Evolutionary conservation across 2,888 invertebrate genomes (phyloP), one percentile per base, ranked within the genome.

Genomic region (Euphydryas editha): DNA sequence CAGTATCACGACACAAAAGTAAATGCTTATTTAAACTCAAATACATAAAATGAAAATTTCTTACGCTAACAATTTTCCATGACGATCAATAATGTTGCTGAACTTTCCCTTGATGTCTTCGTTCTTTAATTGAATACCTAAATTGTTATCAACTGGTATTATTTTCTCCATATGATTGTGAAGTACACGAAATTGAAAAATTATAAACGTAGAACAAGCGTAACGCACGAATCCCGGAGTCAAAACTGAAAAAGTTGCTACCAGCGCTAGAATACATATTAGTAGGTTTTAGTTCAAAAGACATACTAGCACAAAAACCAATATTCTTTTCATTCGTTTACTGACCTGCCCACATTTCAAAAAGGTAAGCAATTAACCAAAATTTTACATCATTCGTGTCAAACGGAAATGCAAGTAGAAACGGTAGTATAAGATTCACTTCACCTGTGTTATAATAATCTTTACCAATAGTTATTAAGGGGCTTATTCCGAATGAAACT

Each of bases 221-320:
- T 82, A 81, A 62, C 78, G 85, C 46, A 85, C 77, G 49, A 76
- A 77, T 63, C 85, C 86, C 2, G 81, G 76, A 0, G 81, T 82
- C 57, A 79, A 77, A 1, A 86, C 77, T 7, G 74, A 74, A 11
- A 77, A 74, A 6, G 78, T 64, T 6, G 77, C 73, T 5, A 78
- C 59, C 46, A 70, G 18, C 11, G 72, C 76, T 78, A 58, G 42
- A 74, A 69, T 13, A 69, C 62, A 59, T 18, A 69, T 18, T 11
- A 6, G 6, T 13, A 11, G 20, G 8, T 18, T 21, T 1, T 13
- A 5, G 5, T 30, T 7, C 30, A 30, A 30, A 30, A 44, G n/a
- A 20, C 18, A 20, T 20, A 47, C 17, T 44, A 20, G 8, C 18
- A 3, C 18, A 20, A 47, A 18, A 18, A 10, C 2, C 6, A 47